Evolutionary conservation across 1,140 invertebrate species (phyloP), one percentile per base, ranked within the genome.

Genomic region (Helicorthomorpha holstii): DNA sequence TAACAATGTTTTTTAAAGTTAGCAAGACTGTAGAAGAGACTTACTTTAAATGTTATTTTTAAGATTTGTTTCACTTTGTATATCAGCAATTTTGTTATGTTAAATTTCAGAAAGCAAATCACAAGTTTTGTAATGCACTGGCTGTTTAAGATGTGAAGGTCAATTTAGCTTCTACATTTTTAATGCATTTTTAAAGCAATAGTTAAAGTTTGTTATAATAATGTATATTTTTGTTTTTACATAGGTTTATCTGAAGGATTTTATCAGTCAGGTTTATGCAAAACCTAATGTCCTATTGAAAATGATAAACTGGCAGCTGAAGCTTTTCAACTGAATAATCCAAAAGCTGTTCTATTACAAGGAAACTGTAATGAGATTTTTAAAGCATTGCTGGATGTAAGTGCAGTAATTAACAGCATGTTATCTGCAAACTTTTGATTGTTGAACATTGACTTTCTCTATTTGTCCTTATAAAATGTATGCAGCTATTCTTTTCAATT

Each of bases 311-410:
- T 79, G 0, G 85, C 86, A 1, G 85, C 86, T 7, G 72, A 81
- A 62, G 85, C 87, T 1, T 91, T 82, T 65, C 69, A 76, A 22
- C 66, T 83, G 0, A 92, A 92, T 61, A 83, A 88, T 65, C 77
- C 80, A 1, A 67, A 75, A 16, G 74, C 78, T 55, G 75, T 71
- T 1, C 85, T 91, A 0, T 89, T 86, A 59, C 77, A 76, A 12
- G 81, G 85, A 46, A 86, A 91, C 66, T 88, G 83, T 61, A 90
- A 91, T 62, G 59, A 69, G 3, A 63, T 90, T 22, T 70, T 92
- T 1, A 73, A 72, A 56, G 60, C 74, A 27, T 78, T 77, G 1
- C 76, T 85, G 65, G 66, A 73, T 38, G 80, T 72, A 62, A 61
- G 63, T 58, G 24, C 7, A 27, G 16, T 29, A 19, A 19, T 29